Evolutionary conservation across 1,140 invertebrate genomes (phyloP), one percentile per base, ranked within the genome.

Genomic region (Calephelis virginiensis): DNA sequence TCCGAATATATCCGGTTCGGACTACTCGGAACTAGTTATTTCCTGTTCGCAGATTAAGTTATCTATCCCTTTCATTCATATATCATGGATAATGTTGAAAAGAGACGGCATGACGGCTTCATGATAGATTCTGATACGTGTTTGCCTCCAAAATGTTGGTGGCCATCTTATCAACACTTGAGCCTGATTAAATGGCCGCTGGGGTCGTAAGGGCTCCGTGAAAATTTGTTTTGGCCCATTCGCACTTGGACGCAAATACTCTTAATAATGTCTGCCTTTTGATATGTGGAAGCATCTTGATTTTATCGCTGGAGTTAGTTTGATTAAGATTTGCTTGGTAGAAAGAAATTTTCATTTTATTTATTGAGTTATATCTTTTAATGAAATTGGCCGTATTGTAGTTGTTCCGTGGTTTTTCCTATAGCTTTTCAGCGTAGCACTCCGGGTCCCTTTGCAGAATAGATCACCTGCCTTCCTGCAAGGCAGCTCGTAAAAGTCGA

Each of bases 121-220:
- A 71, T 77, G 77, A 83, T 83, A 83, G 77, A 81, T 82, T 82
- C 70, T 64, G 76, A 72, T 79, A 76, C 69, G 73, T 74, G 67
- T 76, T 61, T 49, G 59, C 70, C 50, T 56, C 72, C 72, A 72
- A 67, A 70, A 69, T 60, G 66, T 72, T 71, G 68, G 74, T 59
- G 76, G 76, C 69, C 71, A 75, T 78, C 77, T 74, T 77, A 82
- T 87, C 83, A 81, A 80, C 79, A 83, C 82, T 83, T 73, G 77
- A 80, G 78, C 64, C 80, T 85, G 85, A 85, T 87, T 85, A 86
- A 87, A 87, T 80, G 79, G 75, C 78, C 77, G 79, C 76, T 74
- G 67, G 70, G 67, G 71, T 81, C 83, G 83, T 85, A 82, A 81
- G 71, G 77, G 68, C 49, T 59, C 74, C 75, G 72, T 80, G 78